Percentiles rank a stretch among this genome's conserved stretches.
Conservation (phyloP, 2,113 vertebrate species). For the Plotosus lineatus region DNA sequence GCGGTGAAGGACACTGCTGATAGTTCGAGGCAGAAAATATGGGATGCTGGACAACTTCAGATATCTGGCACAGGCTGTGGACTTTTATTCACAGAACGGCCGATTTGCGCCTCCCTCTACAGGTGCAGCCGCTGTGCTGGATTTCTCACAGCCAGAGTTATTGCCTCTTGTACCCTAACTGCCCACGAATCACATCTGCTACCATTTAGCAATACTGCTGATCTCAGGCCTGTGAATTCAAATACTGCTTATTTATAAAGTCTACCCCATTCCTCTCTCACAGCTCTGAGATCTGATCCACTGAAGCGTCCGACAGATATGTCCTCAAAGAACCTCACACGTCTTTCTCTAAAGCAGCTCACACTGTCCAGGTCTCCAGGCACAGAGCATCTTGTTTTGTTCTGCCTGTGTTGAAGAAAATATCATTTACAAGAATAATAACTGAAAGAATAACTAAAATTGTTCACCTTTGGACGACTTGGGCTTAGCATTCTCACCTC, state of each 20-base stretch:
- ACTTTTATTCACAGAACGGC: slow-evolving; percentile 38
- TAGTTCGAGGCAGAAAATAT: neutral
- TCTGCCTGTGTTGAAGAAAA: neutral
- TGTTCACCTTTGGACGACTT: too few relatives aligned
- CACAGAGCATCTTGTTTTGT: neutral
- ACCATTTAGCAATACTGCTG: slow-evolving; percentile 54
- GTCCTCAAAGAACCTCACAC: slow-evolving; percentile 19
- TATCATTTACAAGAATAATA: neutral
- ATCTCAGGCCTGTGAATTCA: slow-evolving; percentile 3
- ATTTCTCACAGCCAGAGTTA: slow-evolving; percentile 43
- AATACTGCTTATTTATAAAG: slow-evolving; percentile 5
- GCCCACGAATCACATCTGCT: slow-evolving; percentile 67
- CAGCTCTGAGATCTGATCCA: slow-evolving; percentile 3
- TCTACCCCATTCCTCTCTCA: neutral
- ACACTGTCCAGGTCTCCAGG: neutral
- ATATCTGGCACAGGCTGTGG: slow-evolving; percentile 11
- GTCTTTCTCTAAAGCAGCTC: neutral
- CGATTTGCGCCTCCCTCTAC: slow-evolving; percentile 59
- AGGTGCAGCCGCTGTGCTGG: slow-evolving; percentile 62
- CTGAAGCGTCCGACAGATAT: neutral
- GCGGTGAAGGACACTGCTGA: neutral
- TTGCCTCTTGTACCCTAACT: slow-evolving; percentile 47
- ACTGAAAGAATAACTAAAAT: neutral
- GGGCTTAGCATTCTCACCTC: too few relatives aligned
- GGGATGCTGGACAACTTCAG: neutral